A percentile compares a stretch with the other conserved stretches of the same genome.
Conservation (phyloP, 2,797 vertebrate genomes). For the Phylloscopus collybita region DNA sequence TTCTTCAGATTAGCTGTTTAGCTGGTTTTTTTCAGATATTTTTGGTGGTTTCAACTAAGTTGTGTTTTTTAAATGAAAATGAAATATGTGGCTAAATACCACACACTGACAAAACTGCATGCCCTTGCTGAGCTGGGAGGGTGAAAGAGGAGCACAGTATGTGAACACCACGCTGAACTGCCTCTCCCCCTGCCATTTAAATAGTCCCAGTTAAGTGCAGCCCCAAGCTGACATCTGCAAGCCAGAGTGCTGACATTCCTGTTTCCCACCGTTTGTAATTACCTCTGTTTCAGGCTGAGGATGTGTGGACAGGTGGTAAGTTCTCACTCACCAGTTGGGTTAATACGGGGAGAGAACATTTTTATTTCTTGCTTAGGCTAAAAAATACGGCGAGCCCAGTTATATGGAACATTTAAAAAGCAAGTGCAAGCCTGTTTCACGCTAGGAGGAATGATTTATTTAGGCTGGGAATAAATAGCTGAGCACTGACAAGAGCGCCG, state of each 20-base stretch:
- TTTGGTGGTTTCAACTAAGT: background rate
- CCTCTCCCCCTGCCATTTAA: background rate
- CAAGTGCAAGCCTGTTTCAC: background rate
- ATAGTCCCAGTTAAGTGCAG: background rate
- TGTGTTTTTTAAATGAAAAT: background rate
- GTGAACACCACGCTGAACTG: accelerated
- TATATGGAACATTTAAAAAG: background rate
- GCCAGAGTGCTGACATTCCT: background rate
- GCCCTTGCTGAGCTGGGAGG: background rate
- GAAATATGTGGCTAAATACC: background rate
- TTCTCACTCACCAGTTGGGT: background rate
- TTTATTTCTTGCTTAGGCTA: background rate
- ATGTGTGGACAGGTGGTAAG: background rate
- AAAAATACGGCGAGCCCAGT: background rate
- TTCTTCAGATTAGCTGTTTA: constrained; percentile 24
- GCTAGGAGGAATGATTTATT: background rate
- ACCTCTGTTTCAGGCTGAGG: background rate
- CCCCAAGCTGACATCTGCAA: background rate
- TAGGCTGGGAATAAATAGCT: background rate
- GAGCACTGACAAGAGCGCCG: background rate
- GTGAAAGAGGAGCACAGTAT: background rate
- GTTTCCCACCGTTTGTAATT: background rate
- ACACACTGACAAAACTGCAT: background rate
- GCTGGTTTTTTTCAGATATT: background rate
- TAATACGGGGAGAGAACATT: background rate